Evolutionary conservation across 2,797 vertebrate genomes (phyloP), one percentile per base, ranked within the genome.

Genomic region (Clarias laeviceps): DNA sequence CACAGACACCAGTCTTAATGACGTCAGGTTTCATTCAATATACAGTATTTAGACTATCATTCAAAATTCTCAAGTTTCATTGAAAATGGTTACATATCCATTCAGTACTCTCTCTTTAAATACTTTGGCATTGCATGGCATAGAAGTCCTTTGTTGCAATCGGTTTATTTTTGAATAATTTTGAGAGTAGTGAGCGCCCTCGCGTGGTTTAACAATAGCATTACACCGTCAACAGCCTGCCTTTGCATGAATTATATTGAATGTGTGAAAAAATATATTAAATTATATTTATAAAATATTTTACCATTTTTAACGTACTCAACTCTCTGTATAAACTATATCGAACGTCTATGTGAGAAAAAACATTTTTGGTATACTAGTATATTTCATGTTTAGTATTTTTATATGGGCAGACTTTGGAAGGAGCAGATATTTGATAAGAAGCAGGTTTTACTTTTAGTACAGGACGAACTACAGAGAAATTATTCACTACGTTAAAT

Each of bases 401-500:
- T 84, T 40, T 40, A 54, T 14, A 65, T 45, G 2, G 5, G 56
- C 5, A 56, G 11, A 65, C 2, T 32, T 56, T 17, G 1, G 34
- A 32, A 12, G 20, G n/a, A 45, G 9, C 45, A 45, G 11, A 11
- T 45, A 45, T 45, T 45, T 45, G 9, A 2, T n/a, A 32, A 4
- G 18, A 34, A 24, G n/a, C n/a, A 29, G 29, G 8, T 34, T 76
- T 83, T 5, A 50, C 62, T 29, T 84, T 29, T 4, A 3, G 3
- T 1, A n/a, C 29, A 24, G 15, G 12, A 6, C 15, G 34, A 57
- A 64, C 40, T 64, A 11, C 9, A 57, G 45, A 29, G 3, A 40
- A 66, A 82, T 80, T 32, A 29, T 32, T 82, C 37, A 27, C 9
- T 57, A 57, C 22, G 59, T 57, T 9, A 54, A 81, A 80, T 22